Conservation (phyloP, 1,140 invertebrate species). For the Apis cerana region DNA sequence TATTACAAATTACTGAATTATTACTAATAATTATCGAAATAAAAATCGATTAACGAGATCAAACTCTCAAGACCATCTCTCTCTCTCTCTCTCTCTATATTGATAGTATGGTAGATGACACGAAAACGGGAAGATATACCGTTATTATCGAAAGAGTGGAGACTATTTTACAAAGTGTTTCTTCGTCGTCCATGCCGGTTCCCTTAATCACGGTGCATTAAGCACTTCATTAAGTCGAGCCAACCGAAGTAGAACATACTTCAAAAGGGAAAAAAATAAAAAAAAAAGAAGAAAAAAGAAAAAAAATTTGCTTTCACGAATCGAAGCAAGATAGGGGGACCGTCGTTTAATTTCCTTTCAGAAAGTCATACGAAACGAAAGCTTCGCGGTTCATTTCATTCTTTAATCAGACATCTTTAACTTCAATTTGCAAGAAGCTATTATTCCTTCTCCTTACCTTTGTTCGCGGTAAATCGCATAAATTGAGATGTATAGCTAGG, state of each 20-base stretch:
- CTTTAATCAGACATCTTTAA: slow-evolving; percentile 10
- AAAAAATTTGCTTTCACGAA: neutral
- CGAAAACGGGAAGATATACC: slow-evolving; percentile 4
- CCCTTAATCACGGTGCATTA: slow-evolving; percentile 32
- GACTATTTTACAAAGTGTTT: neutral
- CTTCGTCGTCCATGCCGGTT: neutral
- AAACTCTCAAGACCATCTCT: no score
- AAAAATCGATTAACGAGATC: no score
- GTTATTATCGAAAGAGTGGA: neutral
- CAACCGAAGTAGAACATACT: slow-evolving; percentile 24
- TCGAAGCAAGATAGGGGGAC: slow-evolving; percentile 13
- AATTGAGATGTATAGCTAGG: neutral
- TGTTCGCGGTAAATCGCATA: neutral
- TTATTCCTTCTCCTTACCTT: neutral
- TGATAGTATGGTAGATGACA: neutral
- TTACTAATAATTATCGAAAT: no score
- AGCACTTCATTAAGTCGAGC: slow-evolving; percentile 39
- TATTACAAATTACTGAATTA: no score
- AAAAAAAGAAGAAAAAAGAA: no score
- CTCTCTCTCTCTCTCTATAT: neutral
- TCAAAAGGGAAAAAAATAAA: neutral
- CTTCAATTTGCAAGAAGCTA: neutral
- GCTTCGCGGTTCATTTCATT: slow-evolving; percentile 16
- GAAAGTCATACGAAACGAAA: slow-evolving; percentile 21
- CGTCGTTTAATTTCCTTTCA: slow-evolving; percentile 32